Conservation (phyloP, 2,888 invertebrate species). For the Pyrocoelia pectoralis region DNA sequence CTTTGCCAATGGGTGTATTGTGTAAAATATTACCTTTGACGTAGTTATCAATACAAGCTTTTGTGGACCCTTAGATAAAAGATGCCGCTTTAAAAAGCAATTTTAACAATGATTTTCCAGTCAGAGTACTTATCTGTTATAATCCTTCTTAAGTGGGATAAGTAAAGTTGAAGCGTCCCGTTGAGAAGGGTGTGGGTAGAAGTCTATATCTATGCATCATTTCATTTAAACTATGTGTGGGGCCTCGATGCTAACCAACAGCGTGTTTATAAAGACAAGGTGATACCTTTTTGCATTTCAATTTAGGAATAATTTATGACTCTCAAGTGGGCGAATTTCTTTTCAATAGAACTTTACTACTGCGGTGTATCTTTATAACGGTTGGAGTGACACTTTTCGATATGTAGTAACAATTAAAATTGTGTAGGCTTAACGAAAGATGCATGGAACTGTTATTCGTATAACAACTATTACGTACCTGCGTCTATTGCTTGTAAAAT, state of each 20-base stretch:
- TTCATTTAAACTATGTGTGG: conserved; percentile 30
- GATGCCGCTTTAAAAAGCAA: conserved; percentile 29
- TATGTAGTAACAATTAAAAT: background rate
- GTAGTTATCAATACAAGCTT: conserved; percentile 44
- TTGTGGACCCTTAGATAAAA: conserved; percentile 31
- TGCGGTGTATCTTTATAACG: background rate
- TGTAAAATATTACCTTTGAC: conserved; percentile 45
- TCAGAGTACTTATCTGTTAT: conserved; percentile 39
- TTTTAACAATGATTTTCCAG: conserved; percentile 36
- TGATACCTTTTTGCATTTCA: conserved; percentile 20
- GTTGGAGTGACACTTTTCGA: background rate
- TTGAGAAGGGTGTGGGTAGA: conserved; percentile 41
- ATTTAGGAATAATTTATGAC: conserved; percentile 4
- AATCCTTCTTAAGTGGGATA: conserved; percentile 37
- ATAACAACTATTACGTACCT: background rate
- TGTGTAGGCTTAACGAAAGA: background rate
- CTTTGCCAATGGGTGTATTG: conserved; percentile 36
- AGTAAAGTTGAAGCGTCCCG: conserved; percentile 37
- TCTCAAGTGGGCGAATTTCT: background rate
- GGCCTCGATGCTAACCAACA: conserved; percentile 26
- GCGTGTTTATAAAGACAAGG: conserved; percentile 14
- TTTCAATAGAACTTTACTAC: background rate
- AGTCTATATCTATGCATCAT: conserved; percentile 17
- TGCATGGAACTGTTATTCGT: background rate
- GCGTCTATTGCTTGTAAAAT: background rate